Evolutionary conservation across 2,888 invertebrate species (phyloP).

Genomic region (Drosophila algonquin): DNA sequence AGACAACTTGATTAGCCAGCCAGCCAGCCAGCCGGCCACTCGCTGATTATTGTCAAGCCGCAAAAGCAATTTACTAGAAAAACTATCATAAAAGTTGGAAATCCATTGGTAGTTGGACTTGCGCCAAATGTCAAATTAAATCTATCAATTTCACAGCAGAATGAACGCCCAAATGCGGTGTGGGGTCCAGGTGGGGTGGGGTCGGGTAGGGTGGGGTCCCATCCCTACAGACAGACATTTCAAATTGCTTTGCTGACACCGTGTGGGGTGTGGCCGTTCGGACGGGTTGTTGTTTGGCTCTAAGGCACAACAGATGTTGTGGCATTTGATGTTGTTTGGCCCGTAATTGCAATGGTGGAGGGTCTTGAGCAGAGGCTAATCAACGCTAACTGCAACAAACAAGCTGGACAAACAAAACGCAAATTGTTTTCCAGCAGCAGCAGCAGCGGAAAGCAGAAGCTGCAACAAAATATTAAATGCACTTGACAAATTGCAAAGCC

Average conservation of each 20-base stretch:
- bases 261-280: slow-evolving; percentile 60
- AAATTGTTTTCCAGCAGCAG: slow-evolving; percentile 68
- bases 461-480: slow-evolving; percentile 64
- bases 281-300: slow-evolving; percentile 20
- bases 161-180: slow-evolving; percentile 67
- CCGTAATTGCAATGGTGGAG: slow-evolving; percentile 62
- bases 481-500: slow-evolving; percentile 74
- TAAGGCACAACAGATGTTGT: slow-evolving; percentile 33
- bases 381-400: slow-evolving; percentile 80
- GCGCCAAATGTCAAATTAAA: slow-evolving; percentile 66
- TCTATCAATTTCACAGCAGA: slow-evolving; percentile 70
- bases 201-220: too few relatives aligned
- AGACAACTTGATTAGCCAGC: slow-evolving; percentile 73
- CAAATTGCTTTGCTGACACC: slow-evolving; percentile 78
- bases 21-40: slow-evolving; percentile 1
- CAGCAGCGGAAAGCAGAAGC: slow-evolving; percentile 17
- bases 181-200: slow-evolving; percentile 29
- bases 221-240: slow-evolving; percentile 57
- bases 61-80: slow-evolving; percentile 70
- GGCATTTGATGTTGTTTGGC: slow-evolving; percentile 39
- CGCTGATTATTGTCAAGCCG: slow-evolving; percentile 58
- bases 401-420: slow-evolving; percentile 78
- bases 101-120: slow-evolving; percentile 25
- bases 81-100: slow-evolving; percentile 13
- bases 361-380: slow-evolving; percentile 65